Evolutionary conservation across 2,113 vertebrate genomes (phyloP).

Genomic region (Macaca mulatta): DNA sequence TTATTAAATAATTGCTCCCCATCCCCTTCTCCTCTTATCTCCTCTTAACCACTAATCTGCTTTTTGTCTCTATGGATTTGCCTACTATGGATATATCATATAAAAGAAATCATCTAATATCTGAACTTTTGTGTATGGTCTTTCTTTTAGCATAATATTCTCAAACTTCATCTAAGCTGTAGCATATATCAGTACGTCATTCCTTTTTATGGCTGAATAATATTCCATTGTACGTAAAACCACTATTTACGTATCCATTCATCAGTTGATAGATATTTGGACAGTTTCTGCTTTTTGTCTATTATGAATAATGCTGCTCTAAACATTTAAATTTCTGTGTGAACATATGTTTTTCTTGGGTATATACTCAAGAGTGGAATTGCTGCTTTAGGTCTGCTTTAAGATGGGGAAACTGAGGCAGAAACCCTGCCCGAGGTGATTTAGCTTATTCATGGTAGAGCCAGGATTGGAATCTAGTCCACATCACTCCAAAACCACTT

Average conservation of each 20-base stretch:
- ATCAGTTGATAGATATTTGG: neutral
- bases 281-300: neutral
- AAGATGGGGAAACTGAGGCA: neutral
- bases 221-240: neutral
- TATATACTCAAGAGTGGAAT: neutral
- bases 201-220: neutral
- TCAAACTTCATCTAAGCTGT: neutral
- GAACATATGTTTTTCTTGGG: neutral
- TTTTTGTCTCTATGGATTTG: neutral
- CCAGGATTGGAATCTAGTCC: neutral
- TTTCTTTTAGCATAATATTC: neutral
- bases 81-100: neutral
- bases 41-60: neutral
- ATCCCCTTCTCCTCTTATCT: neutral
- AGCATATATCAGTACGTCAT: neutral
- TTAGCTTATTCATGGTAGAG: neutral
- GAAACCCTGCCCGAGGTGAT: neutral
- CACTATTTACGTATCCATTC: neutral
- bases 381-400: neutral
- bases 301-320: neutral
- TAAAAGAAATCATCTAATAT: neutral
- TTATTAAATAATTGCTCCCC: neutral
- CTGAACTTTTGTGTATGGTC: neutral
- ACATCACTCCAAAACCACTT: neutral
- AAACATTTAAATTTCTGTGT: neutral